Evolutionary conservation across 2,113 vertebrate species (phyloP).

Genomic region (Callithrix jacchus): DNA sequence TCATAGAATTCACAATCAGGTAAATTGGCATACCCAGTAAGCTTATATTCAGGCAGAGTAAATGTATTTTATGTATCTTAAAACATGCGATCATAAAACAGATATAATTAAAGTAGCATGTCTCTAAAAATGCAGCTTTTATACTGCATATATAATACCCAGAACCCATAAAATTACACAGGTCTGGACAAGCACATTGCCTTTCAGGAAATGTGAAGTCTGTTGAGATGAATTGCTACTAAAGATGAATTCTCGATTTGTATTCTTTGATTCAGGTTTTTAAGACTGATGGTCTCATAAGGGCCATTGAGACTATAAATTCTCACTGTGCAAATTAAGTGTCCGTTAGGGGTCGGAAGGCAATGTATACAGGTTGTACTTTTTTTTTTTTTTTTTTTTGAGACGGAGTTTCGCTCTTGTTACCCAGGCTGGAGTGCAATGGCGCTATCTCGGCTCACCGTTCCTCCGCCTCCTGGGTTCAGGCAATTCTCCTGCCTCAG

Average conservation of each 20-base stretch:
- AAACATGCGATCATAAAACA: slow-evolving; percentile 3
- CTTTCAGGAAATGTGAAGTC: not conserved
- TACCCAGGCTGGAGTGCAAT: no score
- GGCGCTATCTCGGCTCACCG: no score
- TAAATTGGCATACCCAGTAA: not conserved
- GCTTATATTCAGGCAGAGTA: not conserved
- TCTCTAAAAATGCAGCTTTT: not conserved
- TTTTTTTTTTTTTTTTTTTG: no score
- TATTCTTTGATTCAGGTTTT: not conserved
- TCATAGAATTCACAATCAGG: not conserved
- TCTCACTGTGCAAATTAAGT: not conserved
- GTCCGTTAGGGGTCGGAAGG: not conserved
- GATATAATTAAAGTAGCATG: not conserved
- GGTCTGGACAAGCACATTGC: not conserved
- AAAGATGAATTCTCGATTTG: not conserved
- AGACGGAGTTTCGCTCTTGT: no score
- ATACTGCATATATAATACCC: not conserved
- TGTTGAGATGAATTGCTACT: not conserved
- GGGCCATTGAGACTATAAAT: not conserved
- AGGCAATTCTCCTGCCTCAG: no score
- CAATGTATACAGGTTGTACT: not conserved
- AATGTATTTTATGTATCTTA: slow-evolving; percentile 8
- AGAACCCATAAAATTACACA: not conserved
- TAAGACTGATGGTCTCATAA: not conserved
- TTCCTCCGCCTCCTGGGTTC: no score